Conservation (phyloP, 2,797 vertebrate genomes). For the Ceryle rudis region DNA sequence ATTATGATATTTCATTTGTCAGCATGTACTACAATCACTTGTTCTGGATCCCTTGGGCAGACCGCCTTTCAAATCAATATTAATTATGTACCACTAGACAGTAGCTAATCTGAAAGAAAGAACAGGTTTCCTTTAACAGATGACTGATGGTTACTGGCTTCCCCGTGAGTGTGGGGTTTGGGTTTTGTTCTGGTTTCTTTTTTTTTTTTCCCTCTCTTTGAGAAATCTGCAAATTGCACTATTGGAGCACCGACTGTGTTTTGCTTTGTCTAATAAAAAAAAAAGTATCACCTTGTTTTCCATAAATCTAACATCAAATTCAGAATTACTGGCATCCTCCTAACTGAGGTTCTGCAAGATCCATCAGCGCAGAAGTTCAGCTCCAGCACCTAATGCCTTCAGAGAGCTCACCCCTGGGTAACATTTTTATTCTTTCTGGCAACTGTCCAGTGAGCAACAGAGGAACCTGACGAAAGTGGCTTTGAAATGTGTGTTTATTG, state of each 20-base stretch:
- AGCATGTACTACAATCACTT: constrained; percentile 14
- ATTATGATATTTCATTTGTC: constrained; percentile 40
- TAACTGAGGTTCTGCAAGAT: neutral
- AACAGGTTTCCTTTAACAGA: constrained; percentile 32
- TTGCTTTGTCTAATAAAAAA: neutral
- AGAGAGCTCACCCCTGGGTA: constrained; percentile 51
- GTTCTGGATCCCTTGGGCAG: constrained; percentile 51
- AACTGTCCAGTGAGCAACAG: neutral
- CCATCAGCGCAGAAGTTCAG: neutral
- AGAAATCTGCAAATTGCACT: neutral
- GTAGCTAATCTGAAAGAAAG: constrained; percentile 58
- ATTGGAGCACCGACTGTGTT: neutral
- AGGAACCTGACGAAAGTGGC: constrained; percentile 36
- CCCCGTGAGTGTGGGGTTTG: neutral
- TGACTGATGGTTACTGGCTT: constrained; percentile 15
- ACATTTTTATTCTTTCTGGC: constrained; percentile 52
- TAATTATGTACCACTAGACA: constrained; percentile 57
- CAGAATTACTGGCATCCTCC: neutral
- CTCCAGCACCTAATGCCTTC: neutral
- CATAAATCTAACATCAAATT: neutral
- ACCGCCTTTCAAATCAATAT: constrained; percentile 55
- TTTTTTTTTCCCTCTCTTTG: neutral
- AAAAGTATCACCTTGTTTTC: neutral
- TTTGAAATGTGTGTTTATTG: constrained; percentile 68
- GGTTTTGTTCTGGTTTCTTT: neutral